phyloP scores from a whole-genome alignment of 2,113 vertebrate species.

The Microcebus jonahi region DNA sequence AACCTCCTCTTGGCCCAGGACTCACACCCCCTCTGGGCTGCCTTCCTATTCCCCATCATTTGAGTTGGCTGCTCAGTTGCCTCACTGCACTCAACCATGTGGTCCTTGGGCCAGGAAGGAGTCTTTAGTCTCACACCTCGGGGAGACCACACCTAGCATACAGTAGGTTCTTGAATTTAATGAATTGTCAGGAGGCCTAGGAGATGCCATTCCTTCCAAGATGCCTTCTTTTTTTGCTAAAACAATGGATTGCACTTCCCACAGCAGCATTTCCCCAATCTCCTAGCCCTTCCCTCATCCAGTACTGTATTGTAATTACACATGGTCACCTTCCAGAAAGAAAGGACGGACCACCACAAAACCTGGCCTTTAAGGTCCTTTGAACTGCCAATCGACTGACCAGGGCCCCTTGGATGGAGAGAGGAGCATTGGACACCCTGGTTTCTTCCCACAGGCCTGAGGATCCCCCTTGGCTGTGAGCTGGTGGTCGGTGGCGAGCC shows the following conservation, averaged over 20 bases:
- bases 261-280: background rate
- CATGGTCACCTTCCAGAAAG: background rate
- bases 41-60: background rate
- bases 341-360: background rate
- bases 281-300: background rate
- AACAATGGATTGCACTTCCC: background rate
- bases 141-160: background rate
- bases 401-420: background rate
- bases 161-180: background rate
- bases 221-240: background rate
- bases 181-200: background rate
- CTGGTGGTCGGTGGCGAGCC: constrained; percentile 83
- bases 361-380: background rate
- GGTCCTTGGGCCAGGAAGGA: background rate
- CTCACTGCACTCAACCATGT: background rate
- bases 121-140: background rate
- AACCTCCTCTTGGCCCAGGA: background rate
- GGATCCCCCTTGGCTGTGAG: constrained; percentile 81
- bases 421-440: background rate
- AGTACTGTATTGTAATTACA: background rate
- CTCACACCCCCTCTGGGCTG: background rate
- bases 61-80: background rate
- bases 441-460: constrained; percentile 77
- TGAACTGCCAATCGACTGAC: background rate
- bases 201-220: background rate